Percentiles rank a stretch among this genome's conserved stretches.
These are phyloP conservation scores for Astreopora myriophthalma DNA, from an alignment of 64 coral and sea anemone genomes.

Conservation along the genomic window DNA sequence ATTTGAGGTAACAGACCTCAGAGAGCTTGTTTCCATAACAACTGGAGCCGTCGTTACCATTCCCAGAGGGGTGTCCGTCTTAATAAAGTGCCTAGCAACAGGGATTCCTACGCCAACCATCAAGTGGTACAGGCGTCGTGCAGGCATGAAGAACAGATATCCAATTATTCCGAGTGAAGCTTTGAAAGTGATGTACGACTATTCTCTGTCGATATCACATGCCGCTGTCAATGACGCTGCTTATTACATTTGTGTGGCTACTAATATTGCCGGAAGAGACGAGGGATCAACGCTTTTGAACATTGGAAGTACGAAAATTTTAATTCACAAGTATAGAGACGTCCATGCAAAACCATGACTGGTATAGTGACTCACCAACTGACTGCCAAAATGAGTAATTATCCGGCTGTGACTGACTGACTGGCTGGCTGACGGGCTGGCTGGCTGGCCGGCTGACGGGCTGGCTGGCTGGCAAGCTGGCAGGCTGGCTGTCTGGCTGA, in stretches of 20 bases:
- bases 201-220: constrained; percentile 69
- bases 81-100: constrained; percentile 73
- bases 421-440: not conserved
- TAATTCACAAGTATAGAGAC: not conserved
- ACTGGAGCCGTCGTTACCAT: constrained; percentile 89
- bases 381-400: not conserved
- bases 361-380: no score
- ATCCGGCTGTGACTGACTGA: not conserved
- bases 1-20: constrained; percentile 82
- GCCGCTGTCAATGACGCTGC: constrained; percentile 60
- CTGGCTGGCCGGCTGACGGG: not conserved
- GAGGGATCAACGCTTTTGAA: constrained; percentile 80
- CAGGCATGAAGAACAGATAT: constrained; percentile 19
- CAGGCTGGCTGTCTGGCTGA: not conserved
- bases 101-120: constrained; percentile 72
- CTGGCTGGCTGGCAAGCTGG: not conserved
- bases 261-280: constrained; percentile 78
- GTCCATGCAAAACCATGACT: no score
- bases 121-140: constrained; percentile 54
- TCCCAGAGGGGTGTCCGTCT: constrained; percentile 71
- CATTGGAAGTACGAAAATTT: constrained; percentile 71
- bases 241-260: constrained; percentile 72
- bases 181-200: constrained; percentile 56
- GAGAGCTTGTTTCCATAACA: constrained; percentile 84
- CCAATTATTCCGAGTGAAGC: not conserved